Evolutionary conservation across 2,888 invertebrate genomes (phyloP).

Genomic region (Tetropium fuscum): DNA sequence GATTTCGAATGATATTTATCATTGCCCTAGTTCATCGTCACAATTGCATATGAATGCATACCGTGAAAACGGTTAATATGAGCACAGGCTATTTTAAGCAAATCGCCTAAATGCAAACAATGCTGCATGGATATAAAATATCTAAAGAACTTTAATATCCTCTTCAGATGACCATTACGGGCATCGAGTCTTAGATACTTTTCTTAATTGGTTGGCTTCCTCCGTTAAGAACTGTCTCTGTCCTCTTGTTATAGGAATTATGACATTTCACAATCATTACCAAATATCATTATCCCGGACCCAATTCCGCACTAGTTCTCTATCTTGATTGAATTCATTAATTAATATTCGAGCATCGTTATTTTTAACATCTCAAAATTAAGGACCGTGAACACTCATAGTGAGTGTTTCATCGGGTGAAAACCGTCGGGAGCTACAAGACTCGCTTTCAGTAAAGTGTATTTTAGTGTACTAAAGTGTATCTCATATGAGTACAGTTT

Average conservation of each 20-base stretch:
- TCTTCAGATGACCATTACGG: conserved; percentile 1
- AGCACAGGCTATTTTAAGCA: conserved; percentile 13
- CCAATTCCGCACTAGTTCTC: neutral
- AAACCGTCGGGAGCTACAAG: neutral
- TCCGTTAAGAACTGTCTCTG: neutral
- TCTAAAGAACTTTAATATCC: conserved; percentile 7
- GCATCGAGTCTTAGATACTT: neutral
- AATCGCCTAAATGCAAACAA: conserved; percentile 14
- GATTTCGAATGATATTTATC: neutral
- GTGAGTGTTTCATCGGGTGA: too few relatives aligned
- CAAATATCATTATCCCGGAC: neutral
- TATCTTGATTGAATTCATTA: neutral
- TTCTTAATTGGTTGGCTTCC: neutral
- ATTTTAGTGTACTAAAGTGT: neutral
- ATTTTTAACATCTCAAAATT: neutral
- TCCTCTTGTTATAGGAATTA: neutral
- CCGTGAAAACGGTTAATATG: conserved; percentile 13
- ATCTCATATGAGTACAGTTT: neutral
- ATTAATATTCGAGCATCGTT: neutral
- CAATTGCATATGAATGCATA: neutral
- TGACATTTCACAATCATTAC: neutral
- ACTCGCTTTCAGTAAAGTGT: neutral
- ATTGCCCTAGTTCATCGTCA: neutral
- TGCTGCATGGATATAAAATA: conserved; percentile 19
- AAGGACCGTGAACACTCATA: neutral